Evolutionary conservation across 2,113 vertebrate genomes (phyloP).

Genomic region (Nesogale talazaci): DNA sequence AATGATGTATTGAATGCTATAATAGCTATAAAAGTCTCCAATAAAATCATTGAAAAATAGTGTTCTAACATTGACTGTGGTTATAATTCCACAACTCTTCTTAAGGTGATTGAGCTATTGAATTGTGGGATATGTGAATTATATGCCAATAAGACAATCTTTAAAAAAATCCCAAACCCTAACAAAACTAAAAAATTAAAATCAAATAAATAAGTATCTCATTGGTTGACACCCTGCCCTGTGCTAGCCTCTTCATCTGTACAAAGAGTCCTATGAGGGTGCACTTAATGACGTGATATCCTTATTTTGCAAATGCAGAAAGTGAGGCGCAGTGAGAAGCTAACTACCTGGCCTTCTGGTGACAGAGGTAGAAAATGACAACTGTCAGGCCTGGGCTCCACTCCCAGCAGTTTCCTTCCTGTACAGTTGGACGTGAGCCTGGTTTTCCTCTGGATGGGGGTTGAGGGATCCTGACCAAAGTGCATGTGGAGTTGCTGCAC

Average conservation of each 20-base stretch:
- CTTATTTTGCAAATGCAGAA: background rate
- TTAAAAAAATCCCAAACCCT: no score
- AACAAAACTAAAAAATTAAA: no score
- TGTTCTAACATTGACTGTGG: no score
- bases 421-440: background rate
- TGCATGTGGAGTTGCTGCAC: background rate
- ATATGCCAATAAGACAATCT: no score
- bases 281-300: background rate
- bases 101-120: no score
- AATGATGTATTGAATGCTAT: no score
- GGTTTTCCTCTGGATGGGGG: background rate
- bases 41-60: no score
- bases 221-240: background rate
- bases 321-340: no score
- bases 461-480: background rate
- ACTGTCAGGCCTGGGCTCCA: background rate
- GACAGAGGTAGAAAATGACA: background rate
- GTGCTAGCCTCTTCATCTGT: background rate
- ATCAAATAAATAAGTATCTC: no score
- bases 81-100: no score
- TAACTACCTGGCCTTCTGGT: background rate
- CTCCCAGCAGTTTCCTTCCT: background rate
- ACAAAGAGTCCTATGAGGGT: background rate
- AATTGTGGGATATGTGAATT: no score
- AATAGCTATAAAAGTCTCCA: no score